Evolutionary conservation across 2,113 vertebrate genomes (phyloP).

Genomic region (Hassar affinis): DNA sequence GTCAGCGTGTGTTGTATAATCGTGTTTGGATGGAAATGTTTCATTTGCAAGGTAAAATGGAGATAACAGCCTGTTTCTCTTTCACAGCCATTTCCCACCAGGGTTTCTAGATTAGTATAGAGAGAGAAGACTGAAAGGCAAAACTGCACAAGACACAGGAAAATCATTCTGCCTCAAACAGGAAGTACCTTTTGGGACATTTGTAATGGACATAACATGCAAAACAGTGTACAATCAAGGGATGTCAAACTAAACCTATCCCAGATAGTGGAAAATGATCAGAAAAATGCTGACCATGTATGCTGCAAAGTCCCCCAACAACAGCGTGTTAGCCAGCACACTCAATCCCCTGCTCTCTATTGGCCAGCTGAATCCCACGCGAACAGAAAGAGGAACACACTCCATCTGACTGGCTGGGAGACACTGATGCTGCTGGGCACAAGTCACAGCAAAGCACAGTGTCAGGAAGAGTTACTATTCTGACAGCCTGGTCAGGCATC

Average conservation of each 20-base stretch:
- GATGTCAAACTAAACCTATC: neutral
- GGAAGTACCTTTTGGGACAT: neutral
- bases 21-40: neutral
- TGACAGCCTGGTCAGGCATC: slow-evolving; percentile 29
- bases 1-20: neutral
- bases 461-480: slow-evolving; percentile 25
- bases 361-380: slow-evolving; percentile 67
- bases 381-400: slow-evolving; percentile 51
- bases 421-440: slow-evolving; percentile 68
- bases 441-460: slow-evolving; percentile 50
- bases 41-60: neutral
- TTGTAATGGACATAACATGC: slow-evolving; percentile 61
- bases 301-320: slow-evolving; percentile 68
- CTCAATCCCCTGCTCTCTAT: slow-evolving; percentile 61
- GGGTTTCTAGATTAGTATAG: neutral
- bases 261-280: neutral
- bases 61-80: neutral
- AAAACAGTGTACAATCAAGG: neutral
- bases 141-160: neutral
- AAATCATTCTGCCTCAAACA: slow-evolving; percentile 47
- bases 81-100: neutral
- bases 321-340: slow-evolving; percentile 68
- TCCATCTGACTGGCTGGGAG: slow-evolving; percentile 67
- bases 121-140: neutral
- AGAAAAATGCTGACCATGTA: neutral